A percentile compares a stretch with the other conserved stretches of the same genome.
phyloP scores from a whole-genome alignment of 1,140 invertebrate species.

The Calephelis virginiensis region DNA sequence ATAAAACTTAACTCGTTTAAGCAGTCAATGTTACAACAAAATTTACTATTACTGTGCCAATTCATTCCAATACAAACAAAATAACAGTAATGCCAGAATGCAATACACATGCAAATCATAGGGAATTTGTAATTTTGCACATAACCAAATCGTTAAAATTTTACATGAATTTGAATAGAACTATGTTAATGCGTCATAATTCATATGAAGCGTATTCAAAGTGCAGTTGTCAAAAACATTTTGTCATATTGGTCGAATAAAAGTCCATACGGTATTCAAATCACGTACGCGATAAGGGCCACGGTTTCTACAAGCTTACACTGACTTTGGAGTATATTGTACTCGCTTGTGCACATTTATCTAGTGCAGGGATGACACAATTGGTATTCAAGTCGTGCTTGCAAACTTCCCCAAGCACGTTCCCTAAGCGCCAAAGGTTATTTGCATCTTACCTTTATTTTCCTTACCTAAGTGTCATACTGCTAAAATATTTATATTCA shows the following conservation, averaged over 20 bases:
- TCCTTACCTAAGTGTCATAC: slow-evolving; percentile 13
- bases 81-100: neutral
- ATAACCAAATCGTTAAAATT: slow-evolving; percentile 3
- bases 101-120: neutral
- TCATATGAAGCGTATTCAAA: slow-evolving; percentile 1
- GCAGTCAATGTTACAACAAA: neutral
- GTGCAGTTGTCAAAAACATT: slow-evolving; percentile 11
- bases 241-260: slow-evolving; percentile 13
- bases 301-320: slow-evolving; percentile 15
- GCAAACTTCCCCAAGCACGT: slow-evolving; percentile 22
- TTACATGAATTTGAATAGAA: slow-evolving; percentile 10
- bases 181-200: neutral
- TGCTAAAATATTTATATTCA: slow-evolving; percentile 18
- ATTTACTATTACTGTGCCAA: neutral
- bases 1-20: no score
- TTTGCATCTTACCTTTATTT: slow-evolving; percentile 23
- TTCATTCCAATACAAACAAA: neutral
- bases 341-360: slow-evolving; percentile 21
- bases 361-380: slow-evolving; percentile 9
- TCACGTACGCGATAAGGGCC: slow-evolving; percentile 24
- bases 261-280: slow-evolving; percentile 16
- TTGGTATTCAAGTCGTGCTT: slow-evolving; percentile 21
- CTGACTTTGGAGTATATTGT: slow-evolving; percentile 22
- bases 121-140: neutral
- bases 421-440: slow-evolving; percentile 20